These are phyloP conservation scores for Cataglyphis livida DNA, from an alignment of 2,888 invertebrate species.

Conservation along the genomic window DNA sequence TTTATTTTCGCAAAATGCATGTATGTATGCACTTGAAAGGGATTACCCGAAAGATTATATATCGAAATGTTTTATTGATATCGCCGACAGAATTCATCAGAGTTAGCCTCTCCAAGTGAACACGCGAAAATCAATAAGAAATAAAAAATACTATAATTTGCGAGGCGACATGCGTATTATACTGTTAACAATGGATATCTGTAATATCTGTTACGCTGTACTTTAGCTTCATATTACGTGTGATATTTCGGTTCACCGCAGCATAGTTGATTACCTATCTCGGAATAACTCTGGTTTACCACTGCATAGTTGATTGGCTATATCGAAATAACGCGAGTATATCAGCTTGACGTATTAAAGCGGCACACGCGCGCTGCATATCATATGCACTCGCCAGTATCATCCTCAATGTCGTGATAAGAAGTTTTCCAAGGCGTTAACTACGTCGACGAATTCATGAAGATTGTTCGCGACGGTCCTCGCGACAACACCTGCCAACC, in stretches of 20 bases:
- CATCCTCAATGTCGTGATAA: constrained; percentile 34
- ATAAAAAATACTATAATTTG: not conserved
- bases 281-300: constrained; percentile 74
- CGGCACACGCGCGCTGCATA: constrained; percentile 32
- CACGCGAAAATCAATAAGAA: not conserved
- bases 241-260: constrained; percentile 74
- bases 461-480: constrained; percentile 31
- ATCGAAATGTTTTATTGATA: constrained; percentile 45
- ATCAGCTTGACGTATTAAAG: constrained; percentile 68
- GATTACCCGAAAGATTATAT: constrained; percentile 33
- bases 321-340: constrained; percentile 67
- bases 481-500: constrained; percentile 51
- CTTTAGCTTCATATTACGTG: constrained; percentile 71
- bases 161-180: not conserved
- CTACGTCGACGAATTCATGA: constrained; percentile 25
- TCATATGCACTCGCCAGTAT: not conserved
- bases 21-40: constrained; percentile 9
- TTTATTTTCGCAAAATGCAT: constrained; percentile 43
- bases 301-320: constrained; percentile 74
- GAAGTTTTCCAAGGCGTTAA: constrained; percentile 30
- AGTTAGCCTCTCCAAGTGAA: not conserved
- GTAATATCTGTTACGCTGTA: constrained; percentile 52
- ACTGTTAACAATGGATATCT: constrained; percentile 50
- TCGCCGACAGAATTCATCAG: constrained; percentile 35
- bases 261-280: constrained; percentile 75